These are phyloP conservation scores for Trissolcus basalis DNA, from an alignment of 1,140 invertebrate species.

Conservation along the genomic window DNA sequence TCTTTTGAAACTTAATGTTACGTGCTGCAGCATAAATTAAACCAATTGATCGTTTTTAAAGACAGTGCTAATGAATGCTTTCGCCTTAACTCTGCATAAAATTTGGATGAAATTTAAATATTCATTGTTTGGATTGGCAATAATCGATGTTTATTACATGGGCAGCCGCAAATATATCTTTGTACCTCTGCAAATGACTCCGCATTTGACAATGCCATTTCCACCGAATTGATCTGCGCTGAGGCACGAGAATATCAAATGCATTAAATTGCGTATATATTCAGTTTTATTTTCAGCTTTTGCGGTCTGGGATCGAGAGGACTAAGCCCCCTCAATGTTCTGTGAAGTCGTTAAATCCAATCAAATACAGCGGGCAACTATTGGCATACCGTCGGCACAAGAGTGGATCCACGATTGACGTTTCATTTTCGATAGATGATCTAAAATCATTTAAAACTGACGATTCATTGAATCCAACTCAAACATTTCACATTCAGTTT, in stretches of 20 bases:
- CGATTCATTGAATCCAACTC: constrained; percentile 30
- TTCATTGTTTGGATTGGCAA: too few species aligned
- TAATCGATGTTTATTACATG: too few species aligned
- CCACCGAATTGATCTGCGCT: constrained; percentile 18
- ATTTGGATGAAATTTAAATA: too few species aligned
- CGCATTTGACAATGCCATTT: constrained; percentile 4
- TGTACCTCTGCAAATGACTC: not conserved
- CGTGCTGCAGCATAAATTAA: too few species aligned
- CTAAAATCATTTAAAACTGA: constrained; percentile 58
- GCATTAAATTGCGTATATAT: constrained; percentile 47
- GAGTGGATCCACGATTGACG: constrained; percentile 57
- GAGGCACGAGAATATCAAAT: constrained; percentile 34
- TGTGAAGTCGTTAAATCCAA: constrained; percentile 66
- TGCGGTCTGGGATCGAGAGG: constrained; percentile 41
- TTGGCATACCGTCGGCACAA: constrained; percentile 66
- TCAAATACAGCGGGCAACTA: constrained; percentile 71
- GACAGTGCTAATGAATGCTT: too few species aligned
- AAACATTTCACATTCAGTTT: too few species aligned
- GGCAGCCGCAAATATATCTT: not conserved
- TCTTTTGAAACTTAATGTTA: too few species aligned
- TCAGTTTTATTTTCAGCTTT: constrained; percentile 52
- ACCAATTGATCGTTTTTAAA: too few species aligned
- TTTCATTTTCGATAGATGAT: constrained; percentile 59
- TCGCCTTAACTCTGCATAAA: too few species aligned
- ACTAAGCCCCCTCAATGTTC: constrained; percentile 55